Evolutionary conservation across 2,888 invertebrate species (phyloP).

Genomic region (Drosophila yooni): DNA sequence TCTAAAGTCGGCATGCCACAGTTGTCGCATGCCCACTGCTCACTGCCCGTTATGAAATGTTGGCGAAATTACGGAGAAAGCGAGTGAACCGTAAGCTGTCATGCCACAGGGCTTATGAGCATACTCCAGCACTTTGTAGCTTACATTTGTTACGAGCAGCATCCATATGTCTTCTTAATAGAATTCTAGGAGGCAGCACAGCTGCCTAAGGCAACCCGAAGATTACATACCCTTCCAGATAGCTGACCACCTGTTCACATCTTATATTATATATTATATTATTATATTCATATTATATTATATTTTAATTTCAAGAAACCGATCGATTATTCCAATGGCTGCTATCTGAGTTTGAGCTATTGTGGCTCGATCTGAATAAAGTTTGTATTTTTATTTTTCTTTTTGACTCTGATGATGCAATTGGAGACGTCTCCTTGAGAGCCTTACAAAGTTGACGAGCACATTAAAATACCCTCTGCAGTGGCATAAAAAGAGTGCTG

Average conservation of each 20-base stretch:
- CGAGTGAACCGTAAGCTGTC: conserved; percentile 7
- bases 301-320: background rate
- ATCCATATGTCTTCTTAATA: background rate
- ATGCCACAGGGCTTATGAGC: conserved; percentile 13
- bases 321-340: background rate
- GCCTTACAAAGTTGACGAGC: background rate
- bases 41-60: conserved; percentile 14
- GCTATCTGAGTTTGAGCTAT: too few relatives aligned
- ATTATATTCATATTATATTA: too few relatives aligned
- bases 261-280: too few relatives aligned
- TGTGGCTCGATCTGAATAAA: too few relatives aligned
- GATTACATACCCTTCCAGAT: background rate
- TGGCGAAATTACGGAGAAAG: background rate
- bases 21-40: conserved; percentile 18
- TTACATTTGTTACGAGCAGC: conserved; percentile 31
- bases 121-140: conserved; percentile 22
- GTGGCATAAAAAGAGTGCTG: conserved; percentile 4
- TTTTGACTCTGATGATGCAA: background rate
- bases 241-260: background rate
- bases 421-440: background rate
- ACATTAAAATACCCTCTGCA: background rate
- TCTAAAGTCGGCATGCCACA: conserved; percentile 36
- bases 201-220: background rate
- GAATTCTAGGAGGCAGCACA: background rate
- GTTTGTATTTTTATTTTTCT: background rate